phyloP scores from a whole-genome alignment of 2,113 vertebrate genomes.

The Motacilla alba region DNA sequence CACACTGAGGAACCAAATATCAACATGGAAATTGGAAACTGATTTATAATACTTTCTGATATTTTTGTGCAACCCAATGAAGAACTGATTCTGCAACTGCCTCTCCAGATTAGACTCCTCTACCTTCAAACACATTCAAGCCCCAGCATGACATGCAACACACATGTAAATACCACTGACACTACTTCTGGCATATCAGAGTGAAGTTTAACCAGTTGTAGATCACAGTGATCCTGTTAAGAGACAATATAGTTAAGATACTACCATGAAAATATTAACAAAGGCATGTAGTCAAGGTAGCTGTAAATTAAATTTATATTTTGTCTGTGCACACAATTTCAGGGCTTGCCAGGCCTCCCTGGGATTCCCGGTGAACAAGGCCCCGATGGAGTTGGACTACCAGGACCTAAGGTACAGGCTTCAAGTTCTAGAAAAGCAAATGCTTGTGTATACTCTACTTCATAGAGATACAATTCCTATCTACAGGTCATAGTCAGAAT shows the following conservation, averaged over 20 bases:
- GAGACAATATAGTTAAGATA: neutral
- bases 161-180: neutral
- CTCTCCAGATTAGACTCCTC: neutral
- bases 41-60: neutral
- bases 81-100: neutral
- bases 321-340: neutral
- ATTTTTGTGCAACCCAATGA: neutral
- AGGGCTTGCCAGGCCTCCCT: conserved; percentile 84
- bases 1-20: neutral
- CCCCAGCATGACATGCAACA: neutral
- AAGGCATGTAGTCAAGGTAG: neutral
- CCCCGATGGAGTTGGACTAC: conserved; percentile 81
- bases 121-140: neutral
- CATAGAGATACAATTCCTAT: neutral
- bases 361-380: conserved; percentile 83
- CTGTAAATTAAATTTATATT: neutral
- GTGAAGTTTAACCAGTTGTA: neutral
- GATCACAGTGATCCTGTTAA: neutral
- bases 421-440: neutral
- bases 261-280: neutral
- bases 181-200: neutral
- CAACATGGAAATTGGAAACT: neutral
- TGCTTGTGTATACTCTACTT: neutral
- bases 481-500: neutral
- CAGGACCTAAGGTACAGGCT: conserved; percentile 83